Evolutionary conservation across 2,888 invertebrate genomes (phyloP).

Genomic region (Pseudolycoriella hygida): DNA sequence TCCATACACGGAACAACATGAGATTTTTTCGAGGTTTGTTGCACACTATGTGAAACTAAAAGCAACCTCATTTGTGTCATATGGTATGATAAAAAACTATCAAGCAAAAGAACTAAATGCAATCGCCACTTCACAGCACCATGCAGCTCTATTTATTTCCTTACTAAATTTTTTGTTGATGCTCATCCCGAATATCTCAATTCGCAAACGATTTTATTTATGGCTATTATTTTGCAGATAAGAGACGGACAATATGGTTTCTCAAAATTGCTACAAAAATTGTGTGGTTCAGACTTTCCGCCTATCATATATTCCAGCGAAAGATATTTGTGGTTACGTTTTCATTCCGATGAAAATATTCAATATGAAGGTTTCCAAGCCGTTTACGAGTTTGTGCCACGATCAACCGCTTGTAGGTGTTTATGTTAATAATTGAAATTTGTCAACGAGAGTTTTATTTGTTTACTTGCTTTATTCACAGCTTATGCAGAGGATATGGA

Average conservation of each 20-base stretch:
- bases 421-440: not conserved
- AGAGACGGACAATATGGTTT: conserved; percentile 68
- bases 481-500: conserved; percentile 26
- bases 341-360: conserved; percentile 64
- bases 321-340: conserved; percentile 59
- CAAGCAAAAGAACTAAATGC: no score
- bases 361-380: conserved; percentile 64
- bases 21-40: no score
- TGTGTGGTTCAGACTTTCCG: conserved; percentile 55
- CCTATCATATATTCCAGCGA: conserved; percentile 53
- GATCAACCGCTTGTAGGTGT: conserved; percentile 37
- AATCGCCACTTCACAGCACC: no score
- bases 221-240: conserved; percentile 27
- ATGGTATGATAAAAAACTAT: no score
- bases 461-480: not conserved
- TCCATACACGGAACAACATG: no score
- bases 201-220: not conserved
- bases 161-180: no score
- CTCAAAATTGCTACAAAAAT: conserved; percentile 44
- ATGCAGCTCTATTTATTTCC: no score
- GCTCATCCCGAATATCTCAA: no score
- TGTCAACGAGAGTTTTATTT: not conserved
- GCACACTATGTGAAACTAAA: no score
- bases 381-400: conserved; percentile 47
- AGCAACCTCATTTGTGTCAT: no score